Base-by-base conservation (phyloP, 2,888 invertebrate species). In the Lithophane leautieri region DNA sequence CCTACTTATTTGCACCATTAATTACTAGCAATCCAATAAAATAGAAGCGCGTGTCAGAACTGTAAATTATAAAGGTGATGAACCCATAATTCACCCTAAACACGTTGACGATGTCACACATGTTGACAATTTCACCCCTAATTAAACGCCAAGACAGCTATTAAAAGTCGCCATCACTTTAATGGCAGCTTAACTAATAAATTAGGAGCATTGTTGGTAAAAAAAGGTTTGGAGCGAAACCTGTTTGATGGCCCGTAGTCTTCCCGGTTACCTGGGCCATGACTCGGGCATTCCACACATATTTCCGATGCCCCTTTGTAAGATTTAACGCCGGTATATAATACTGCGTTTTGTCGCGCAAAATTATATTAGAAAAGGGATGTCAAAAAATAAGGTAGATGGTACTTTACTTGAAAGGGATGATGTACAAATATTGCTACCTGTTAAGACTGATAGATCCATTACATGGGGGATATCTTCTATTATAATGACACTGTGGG, bases 271-370 rank as follows among this genome's bases (percentile, higher is more conserved):
- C 91, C 90, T 91, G 91, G 85, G 73, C 83, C 84, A 72, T 88
- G 85, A 88, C 81, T 86, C 73, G 87, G 69, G 78, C 88, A 91
- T 91, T 91, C 91, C 87, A 81, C 72, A 83, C 84, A 91, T 91
- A 87, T 86, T 85, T 89, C 70, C 78, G 67, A 82, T 75, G 85
- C 65, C 73, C 80, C 76, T 88, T 86, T 77, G 76, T 76, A 67
- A 76, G 25, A 62, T 66, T 79, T 70, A 47, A 80, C 68, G 79
- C 22, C 62, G n/a, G 62, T 67, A 74, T 58, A 66, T 56, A 71
- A 73, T 66, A 82, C 70, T 78, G 70, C 71, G 58, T 78, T 83
- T 62, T 79, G 82, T 78, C 74, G 75, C 60, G 81, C 81, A 63
- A 81, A 83, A 81, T 78, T 70, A 3, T 50, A 58, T 34, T 14